Conservation (phyloP, 2,797 vertebrate genomes). For the Sebastes dallii region DNA sequence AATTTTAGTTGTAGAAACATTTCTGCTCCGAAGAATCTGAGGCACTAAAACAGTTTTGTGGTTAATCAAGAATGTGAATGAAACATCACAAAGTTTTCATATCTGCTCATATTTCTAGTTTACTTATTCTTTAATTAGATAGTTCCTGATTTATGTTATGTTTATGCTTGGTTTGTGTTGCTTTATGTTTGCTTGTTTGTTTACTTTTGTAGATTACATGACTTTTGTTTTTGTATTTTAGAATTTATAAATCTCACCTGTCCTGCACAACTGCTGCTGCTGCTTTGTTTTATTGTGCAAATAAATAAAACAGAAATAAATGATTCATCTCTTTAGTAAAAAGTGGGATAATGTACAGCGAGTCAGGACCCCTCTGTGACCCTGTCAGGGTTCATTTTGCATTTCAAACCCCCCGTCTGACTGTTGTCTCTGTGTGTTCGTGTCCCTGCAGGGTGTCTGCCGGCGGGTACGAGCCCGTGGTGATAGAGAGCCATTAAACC, state of each 20-base stretch:
- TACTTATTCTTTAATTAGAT: not conserved
- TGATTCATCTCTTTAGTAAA: too few species aligned
- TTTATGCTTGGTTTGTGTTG: not conserved
- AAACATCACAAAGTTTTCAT: not conserved
- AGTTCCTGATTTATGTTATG: not conserved
- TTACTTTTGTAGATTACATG: too few species aligned
- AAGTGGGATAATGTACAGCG: too few species aligned
- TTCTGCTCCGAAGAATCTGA: not conserved
- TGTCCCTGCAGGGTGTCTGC: constrained; percentile 87
- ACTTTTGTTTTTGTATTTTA: too few species aligned
- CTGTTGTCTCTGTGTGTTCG: not conserved
- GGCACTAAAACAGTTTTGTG: not conserved
- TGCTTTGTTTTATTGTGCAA: not conserved
- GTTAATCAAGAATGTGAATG: not conserved
- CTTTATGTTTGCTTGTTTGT: too few species aligned
- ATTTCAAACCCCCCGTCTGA: not conserved
- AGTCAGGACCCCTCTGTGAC: too few species aligned
- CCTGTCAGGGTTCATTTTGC: too few species aligned
- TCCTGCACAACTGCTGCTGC: too few species aligned
- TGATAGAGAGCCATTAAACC: constrained; percentile 93
- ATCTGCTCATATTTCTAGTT: not conserved
- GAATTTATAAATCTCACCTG: too few species aligned
- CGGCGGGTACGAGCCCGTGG: constrained; percentile 93
- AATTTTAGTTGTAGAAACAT: not conserved
- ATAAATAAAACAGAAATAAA: not conserved